Percentiles rank a stretch among this genome's conserved stretches.
Conservation (phyloP, 2,888 invertebrate genomes). For the Parasteatoda lunata region DNA sequence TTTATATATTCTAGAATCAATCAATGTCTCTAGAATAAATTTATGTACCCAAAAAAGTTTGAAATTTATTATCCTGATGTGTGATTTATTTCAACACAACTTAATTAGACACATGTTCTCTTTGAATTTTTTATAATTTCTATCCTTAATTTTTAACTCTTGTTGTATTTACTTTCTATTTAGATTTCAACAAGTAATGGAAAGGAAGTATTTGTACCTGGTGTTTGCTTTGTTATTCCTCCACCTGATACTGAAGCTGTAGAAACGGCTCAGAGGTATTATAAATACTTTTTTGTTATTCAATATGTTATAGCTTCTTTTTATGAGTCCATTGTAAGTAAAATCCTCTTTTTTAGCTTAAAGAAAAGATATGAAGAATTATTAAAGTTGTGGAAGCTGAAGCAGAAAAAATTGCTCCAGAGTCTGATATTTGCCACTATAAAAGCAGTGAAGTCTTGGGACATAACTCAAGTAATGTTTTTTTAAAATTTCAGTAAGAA, state of each 20-base stretch:
- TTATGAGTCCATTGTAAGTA: background rate
- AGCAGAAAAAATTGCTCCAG: slow-evolving; percentile 92
- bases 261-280: slow-evolving; percentile 82
- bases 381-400: slow-evolving; percentile 94
- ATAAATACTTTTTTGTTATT: background rate
- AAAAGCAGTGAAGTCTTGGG: slow-evolving; percentile 91
- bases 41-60: too few species aligned
- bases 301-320: background rate
- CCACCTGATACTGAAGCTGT: slow-evolving; percentile 95
- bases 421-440: slow-evolving; percentile 99
- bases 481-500: too few species aligned
- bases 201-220: slow-evolving; percentile 90
- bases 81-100: too few species aligned
- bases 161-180: background rate
- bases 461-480: slow-evolving; percentile 81
- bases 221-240: slow-evolving; percentile 93
- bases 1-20: too few species aligned
- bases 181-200: slow-evolving; percentile 86
- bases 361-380: slow-evolving; percentile 89
- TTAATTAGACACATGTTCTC: too few species aligned
- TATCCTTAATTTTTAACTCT: too few species aligned
- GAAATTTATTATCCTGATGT: too few species aligned
- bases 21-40: too few species aligned
- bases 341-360: slow-evolving; percentile 76
- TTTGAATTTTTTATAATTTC: too few species aligned